Percentiles rank a stretch among this genome's conserved stretches.
Conservation (phyloP, 1,140 invertebrate species). For the Helicoverpa armigera region DNA sequence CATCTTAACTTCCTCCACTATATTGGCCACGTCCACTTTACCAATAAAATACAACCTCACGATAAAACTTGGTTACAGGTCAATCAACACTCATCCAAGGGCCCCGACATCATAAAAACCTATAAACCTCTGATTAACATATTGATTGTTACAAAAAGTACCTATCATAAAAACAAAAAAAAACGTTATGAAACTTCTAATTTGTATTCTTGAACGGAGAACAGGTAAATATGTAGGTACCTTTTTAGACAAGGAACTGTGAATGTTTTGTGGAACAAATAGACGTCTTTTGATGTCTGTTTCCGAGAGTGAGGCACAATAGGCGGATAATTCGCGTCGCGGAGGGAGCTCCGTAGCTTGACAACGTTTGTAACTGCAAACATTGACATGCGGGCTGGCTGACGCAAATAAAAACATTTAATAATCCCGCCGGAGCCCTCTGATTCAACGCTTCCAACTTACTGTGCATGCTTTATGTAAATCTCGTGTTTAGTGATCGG, state of each 20-base stretch:
- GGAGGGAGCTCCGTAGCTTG: conserved; percentile 30
- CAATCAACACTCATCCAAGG: conserved; percentile 31
- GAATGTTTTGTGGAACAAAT: conserved; percentile 13
- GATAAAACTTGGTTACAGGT: conserved; percentile 27
- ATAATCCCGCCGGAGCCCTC: conserved; percentile 50
- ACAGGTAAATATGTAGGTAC: background rate
- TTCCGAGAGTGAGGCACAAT: conserved; percentile 38
- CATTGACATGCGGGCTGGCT: conserved; percentile 65
- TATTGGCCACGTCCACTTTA: background rate
- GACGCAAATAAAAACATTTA: conserved; percentile 58
- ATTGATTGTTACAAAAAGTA: conserved; percentile 27
- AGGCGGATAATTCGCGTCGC: conserved; percentile 51
- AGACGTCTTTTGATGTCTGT: conserved; percentile 21
- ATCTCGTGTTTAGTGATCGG: conserved; percentile 18
- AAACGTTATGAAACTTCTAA: conserved; percentile 6
- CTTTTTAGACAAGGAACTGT: conserved; percentile 32
- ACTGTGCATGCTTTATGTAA: conserved; percentile 35
- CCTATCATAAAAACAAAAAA: conserved; percentile 17
- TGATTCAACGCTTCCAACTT: conserved; percentile 49
- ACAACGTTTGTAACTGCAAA: conserved; percentile 68
- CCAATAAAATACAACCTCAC: conserved; percentile 14
- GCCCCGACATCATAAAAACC: conserved; percentile 33
- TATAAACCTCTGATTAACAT: conserved; percentile 37
- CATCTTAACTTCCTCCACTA: too few relatives aligned
- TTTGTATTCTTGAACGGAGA: conserved; percentile 5